Percentiles rank a stretch among this genome's conserved stretches.
phyloP scores from a whole-genome alignment of 2,888 invertebrate species.

The Gisinianus flammeolus region DNA sequence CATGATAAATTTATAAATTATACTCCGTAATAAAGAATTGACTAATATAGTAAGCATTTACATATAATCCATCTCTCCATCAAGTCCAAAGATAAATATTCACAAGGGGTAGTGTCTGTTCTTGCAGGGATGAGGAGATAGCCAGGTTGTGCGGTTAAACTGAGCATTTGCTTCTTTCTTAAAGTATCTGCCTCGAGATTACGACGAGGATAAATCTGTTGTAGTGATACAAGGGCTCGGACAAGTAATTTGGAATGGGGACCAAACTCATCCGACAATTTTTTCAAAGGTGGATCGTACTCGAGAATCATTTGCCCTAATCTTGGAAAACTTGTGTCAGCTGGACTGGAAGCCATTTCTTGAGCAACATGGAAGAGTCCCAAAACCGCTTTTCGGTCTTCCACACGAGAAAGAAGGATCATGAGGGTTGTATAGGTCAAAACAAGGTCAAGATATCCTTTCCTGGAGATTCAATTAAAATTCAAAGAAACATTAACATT shows the following conservation, averaged over 20 bases:
- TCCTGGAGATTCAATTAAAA: too few species aligned
- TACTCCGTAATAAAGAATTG: not conserved
- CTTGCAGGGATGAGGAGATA: constrained; percentile 91
- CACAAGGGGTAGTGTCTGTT: constrained; percentile 96
- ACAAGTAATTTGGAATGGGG: constrained; percentile 88
- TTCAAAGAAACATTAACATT: too few species aligned
- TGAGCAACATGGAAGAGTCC: constrained; percentile 97
- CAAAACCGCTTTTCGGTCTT: constrained; percentile 92
- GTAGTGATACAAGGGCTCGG: constrained; percentile 85
- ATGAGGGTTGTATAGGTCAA: constrained; percentile 93
- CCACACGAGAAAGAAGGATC: constrained; percentile 96
- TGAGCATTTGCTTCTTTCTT: constrained; percentile 84
- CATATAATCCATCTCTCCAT: constrained; percentile 97
- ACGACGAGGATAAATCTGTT: constrained; percentile 83
- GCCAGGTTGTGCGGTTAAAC: constrained; percentile 92
- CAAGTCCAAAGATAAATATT: constrained; percentile 91
- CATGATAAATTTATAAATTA: not conserved
- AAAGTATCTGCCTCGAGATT: constrained; percentile 66
- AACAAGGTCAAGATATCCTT: constrained; percentile 93
- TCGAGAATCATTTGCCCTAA: constrained; percentile 98
- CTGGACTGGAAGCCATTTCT: constrained; percentile 85
- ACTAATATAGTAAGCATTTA: constrained; percentile 61
- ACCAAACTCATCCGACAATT: constrained; percentile 94
- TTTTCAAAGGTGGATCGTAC: constrained; percentile 93
- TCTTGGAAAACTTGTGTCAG: constrained; percentile 89